phyloP scores from a whole-genome alignment of 2,888 invertebrate genomes.

The Dolomedes plantarius region DNA sequence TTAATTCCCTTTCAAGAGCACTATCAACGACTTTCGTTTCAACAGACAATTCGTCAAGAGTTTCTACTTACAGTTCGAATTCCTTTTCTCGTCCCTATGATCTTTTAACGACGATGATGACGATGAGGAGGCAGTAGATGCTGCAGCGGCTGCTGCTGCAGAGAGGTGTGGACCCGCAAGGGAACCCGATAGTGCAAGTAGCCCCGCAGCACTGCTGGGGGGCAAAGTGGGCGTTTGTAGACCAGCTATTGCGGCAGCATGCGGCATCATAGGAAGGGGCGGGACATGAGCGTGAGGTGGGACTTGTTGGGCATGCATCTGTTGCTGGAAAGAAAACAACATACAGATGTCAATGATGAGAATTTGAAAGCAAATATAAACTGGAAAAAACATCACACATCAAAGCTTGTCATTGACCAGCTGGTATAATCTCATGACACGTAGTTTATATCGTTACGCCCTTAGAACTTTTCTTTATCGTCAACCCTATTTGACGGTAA shows the following conservation, averaged over 20 bases:
- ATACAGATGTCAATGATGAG: not conserved
- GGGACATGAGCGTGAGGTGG: conserved; percentile 81
- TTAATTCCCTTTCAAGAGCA: too few relatives aligned
- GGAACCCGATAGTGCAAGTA: conserved; percentile 75
- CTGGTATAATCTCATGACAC: too few relatives aligned
- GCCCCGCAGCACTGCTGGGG: conserved; percentile 75
- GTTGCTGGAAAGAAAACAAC: conserved; percentile 81
- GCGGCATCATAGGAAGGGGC: conserved; percentile 78
- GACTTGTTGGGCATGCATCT: conserved; percentile 94
- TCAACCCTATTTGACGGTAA: too few relatives aligned
- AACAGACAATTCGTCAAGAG: too few relatives aligned
- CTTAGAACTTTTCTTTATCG: too few relatives aligned
- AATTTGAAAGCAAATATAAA: too few relatives aligned
- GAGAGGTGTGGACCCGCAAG: conserved; percentile 74
- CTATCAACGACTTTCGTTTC: too few relatives aligned
- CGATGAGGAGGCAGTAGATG: conserved; percentile 75
- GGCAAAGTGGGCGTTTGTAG: conserved; percentile 75
- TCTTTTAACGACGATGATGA: conserved; percentile 72
- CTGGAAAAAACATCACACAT: too few relatives aligned
- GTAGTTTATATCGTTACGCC: too few relatives aligned
- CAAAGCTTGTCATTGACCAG: too few relatives aligned
- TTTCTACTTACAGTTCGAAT: conserved; percentile 72
- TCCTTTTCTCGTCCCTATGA: conserved; percentile 73
- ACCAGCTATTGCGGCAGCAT: conserved; percentile 75
- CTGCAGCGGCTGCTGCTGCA: conserved; percentile 81